These are phyloP conservation scores for Aegotheles bennettii DNA, from an alignment of 2,113 vertebrate genomes.

Conservation along the genomic window DNA sequence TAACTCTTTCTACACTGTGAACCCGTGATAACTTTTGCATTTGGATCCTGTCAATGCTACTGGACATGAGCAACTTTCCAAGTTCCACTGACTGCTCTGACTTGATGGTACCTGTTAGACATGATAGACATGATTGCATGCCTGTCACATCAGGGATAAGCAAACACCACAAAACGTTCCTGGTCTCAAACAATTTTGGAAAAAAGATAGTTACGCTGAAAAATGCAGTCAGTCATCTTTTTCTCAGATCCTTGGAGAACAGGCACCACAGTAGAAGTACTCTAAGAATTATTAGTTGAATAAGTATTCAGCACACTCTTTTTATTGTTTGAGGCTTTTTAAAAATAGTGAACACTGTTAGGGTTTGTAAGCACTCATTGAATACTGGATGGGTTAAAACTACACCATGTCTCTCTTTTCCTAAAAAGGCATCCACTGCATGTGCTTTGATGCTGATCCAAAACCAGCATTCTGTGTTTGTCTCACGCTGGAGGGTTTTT, in stretches of 20 bases:
- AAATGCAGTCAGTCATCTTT: background rate
- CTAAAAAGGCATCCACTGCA: constrained; percentile 4
- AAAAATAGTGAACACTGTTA: background rate
- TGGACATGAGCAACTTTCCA: background rate
- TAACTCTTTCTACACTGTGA: background rate
- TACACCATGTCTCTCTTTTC: constrained; percentile 1
- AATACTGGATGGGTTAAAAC: constrained; percentile 9
- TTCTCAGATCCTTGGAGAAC: background rate
- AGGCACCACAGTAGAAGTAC: background rate
- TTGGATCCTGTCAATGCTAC: background rate
- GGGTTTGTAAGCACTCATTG: constrained; percentile 1
- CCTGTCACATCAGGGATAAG: background rate
- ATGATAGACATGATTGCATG: background rate
- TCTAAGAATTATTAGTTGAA: background rate
- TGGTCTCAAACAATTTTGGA: background rate
- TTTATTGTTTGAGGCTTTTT: constrained; percentile 14
- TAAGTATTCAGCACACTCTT: background rate
- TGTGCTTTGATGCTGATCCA: background rate
- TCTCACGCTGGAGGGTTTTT: constrained; percentile 34
- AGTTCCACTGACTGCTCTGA: background rate
- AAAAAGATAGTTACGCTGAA: background rate
- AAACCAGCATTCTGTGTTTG: background rate
- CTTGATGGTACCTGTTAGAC: background rate
- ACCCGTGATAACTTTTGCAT: background rate
- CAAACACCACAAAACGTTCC: background rate